Percentiles rank a stretch among this genome's conserved stretches.
phyloP scores from a whole-genome alignment of 1,140 invertebrate genomes.

The Trichoplusia ni region DNA sequence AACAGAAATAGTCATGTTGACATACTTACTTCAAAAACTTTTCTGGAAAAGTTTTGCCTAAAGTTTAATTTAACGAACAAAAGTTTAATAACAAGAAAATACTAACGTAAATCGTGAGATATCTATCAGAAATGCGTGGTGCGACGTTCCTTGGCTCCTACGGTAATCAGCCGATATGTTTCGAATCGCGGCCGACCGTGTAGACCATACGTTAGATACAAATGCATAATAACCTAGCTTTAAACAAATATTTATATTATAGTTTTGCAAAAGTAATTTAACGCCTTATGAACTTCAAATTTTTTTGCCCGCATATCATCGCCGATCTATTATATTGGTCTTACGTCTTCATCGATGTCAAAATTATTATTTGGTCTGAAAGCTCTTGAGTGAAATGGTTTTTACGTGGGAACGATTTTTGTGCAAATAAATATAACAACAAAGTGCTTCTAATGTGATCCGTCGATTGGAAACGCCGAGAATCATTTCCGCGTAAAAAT shows the following conservation, averaged over 20 bases:
- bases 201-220: background rate
- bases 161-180: slow-evolving; percentile 24
- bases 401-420: slow-evolving; percentile 82
- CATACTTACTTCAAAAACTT: slow-evolving; percentile 45
- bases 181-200: background rate
- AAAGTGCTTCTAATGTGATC: slow-evolving; percentile 70
- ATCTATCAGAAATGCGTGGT: slow-evolving; percentile 49
- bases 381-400: slow-evolving; percentile 81
- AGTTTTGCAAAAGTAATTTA: background rate
- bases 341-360: slow-evolving; percentile 27
- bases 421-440: slow-evolving; percentile 69
- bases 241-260: background rate
- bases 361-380: slow-evolving; percentile 71
- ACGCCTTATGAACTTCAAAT: background rate
- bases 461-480: slow-evolving; percentile 77
- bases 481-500: slow-evolving; percentile 82
- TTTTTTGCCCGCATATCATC: background rate
- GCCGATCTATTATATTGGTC: background rate
- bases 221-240: background rate
- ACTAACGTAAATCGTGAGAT: slow-evolving; percentile 20
- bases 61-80: slow-evolving; percentile 36
- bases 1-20: slow-evolving; percentile 42
- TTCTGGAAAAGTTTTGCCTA: slow-evolving; percentile 41
- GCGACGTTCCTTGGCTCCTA: slow-evolving; percentile 32
- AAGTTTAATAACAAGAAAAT: slow-evolving; percentile 28